Evolutionary conservation across 1,140 invertebrate species (phyloP), one percentile per base, ranked within the genome.

Genomic region (Calliopsis andreniformis): DNA sequence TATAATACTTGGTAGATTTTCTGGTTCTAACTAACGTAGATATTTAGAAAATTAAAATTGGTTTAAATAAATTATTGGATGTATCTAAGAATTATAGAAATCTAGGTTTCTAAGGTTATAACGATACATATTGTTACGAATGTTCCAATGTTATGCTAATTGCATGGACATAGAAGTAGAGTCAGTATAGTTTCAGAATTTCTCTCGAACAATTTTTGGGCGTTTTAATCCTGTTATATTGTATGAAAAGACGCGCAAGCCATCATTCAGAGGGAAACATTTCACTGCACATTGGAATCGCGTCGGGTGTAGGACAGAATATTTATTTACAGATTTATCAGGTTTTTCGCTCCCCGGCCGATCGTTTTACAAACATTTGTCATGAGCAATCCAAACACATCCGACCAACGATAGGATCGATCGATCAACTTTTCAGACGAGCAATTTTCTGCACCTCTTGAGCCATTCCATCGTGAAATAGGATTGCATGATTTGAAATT

Each of bases 361-460:
- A 82, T 82, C 76, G 79, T 70, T 82, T 82, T 78, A 81, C 68
- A 82, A 79, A 83, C 82, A 84, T 80, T 84, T 80, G 78, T 84
- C 82, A 83, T 6, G 53, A 72, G 63, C 56, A 80, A 76, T 80
- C 56, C 61, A 77, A 68, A 62, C 67, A 25, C 77, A 70, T 64
- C 71, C 45, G 32, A 45, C 43, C 73, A 66, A 42, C 73, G 80
- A 66, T 67, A 67, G 42, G 67, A 78, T 78, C 78, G 76, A 83
- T 84, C 68, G 70, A 77, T 72, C 72, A 73, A 63, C 75, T 73
- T 76, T 80, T 77, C 70, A 53, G 28, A 20, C 39, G 20, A 42
- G 25, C 67, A 59, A 67, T 71, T 62, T 61, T 55, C 64, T 5
- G 23, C 16, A 14, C 53, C 43, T 42, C 28, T 70, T 47, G 43